A percentile compares a stretch with the other conserved stretches of the same genome.
Evolutionary conservation across 2,888 invertebrate species (phyloP).

Genomic region (Prenolepis imparis): DNA sequence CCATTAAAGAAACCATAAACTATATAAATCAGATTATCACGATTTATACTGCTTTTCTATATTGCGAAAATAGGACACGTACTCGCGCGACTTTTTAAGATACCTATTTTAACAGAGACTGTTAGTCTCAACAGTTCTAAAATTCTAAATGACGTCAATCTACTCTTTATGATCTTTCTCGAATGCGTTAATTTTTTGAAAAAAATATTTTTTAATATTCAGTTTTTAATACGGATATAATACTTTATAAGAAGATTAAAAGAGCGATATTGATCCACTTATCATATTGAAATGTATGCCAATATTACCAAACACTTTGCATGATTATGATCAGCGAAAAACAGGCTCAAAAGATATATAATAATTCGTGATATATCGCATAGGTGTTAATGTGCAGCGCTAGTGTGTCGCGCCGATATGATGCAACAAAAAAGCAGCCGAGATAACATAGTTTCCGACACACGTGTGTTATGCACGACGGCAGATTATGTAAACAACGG

Average conservation of each 20-base stretch:
- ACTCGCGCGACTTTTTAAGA: not conserved
- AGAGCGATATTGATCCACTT: not conserved
- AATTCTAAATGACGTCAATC: not conserved
- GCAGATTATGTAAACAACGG: conserved; percentile 25
- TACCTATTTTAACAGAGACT: not conserved
- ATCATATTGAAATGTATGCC: not conserved
- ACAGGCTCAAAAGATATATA: not conserved
- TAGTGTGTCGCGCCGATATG: not conserved
- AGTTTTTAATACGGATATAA: not conserved
- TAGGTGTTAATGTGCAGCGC: not conserved
- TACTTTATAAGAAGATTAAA: not conserved
- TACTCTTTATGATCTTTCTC: not conserved
- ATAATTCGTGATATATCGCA: not conserved
- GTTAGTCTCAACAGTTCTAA: not conserved
- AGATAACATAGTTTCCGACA: not conserved
- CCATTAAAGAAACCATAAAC: not conserved
- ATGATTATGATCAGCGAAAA: not conserved
- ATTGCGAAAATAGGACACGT: conserved; percentile 14
- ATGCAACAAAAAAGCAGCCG: not conserved
- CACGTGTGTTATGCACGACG: not conserved
- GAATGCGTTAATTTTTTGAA: not conserved
- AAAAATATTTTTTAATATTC: not conserved
- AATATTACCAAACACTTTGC: not conserved
- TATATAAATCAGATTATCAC: conserved; percentile 18
- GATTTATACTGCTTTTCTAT: conserved; percentile 23